These are phyloP conservation scores for Tetanocera ferruginea DNA, from an alignment of 2,888 invertebrate genomes.

Conservation along the genomic window DNA sequence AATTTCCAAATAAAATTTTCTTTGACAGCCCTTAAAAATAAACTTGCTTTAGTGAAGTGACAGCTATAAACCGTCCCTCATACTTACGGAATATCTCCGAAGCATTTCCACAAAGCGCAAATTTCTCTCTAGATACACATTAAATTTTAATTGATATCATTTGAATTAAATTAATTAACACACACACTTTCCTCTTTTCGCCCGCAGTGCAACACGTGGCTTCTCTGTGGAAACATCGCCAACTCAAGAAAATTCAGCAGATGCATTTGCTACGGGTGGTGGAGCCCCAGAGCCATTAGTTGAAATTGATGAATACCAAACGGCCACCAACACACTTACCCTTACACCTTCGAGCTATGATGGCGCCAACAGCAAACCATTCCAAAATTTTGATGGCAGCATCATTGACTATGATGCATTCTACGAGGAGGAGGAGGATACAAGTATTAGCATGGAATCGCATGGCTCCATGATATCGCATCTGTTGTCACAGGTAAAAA, in stretches of 20 bases:
- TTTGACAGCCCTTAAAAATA: too few species aligned
- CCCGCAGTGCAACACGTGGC: slow-evolving; percentile 63
- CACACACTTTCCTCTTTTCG: background rate
- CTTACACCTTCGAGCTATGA: background rate
- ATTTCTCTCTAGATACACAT: background rate
- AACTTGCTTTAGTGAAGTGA: too few species aligned
- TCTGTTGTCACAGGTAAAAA: slow-evolving; percentile 96
- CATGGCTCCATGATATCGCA: slow-evolving; percentile 98
- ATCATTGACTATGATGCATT: slow-evolving; percentile 88
- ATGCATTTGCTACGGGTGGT: slow-evolving; percentile 46
- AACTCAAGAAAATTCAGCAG: slow-evolving; percentile 61
- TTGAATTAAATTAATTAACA: background rate
- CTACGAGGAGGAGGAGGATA: slow-evolving; percentile 91
- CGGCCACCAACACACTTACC: slow-evolving; percentile 54
- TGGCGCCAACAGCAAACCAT: slow-evolving; percentile 20
- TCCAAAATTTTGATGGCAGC: slow-evolving; percentile 74
- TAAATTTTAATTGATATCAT: background rate
- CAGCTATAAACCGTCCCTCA: too few species aligned
- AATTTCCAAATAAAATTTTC: too few species aligned
- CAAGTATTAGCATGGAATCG: slow-evolving; percentile 92
- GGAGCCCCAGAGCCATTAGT: slow-evolving; percentile 54
- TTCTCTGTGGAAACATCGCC: slow-evolving; percentile 65
- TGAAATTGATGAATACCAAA: slow-evolving; percentile 62
- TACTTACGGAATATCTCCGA: too few species aligned
- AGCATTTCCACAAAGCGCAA: too few species aligned